Evolutionary conservation across 2,797 vertebrate genomes (phyloP), one percentile per base, ranked within the genome.

Genomic region (Enteromius viviparus): DNA sequence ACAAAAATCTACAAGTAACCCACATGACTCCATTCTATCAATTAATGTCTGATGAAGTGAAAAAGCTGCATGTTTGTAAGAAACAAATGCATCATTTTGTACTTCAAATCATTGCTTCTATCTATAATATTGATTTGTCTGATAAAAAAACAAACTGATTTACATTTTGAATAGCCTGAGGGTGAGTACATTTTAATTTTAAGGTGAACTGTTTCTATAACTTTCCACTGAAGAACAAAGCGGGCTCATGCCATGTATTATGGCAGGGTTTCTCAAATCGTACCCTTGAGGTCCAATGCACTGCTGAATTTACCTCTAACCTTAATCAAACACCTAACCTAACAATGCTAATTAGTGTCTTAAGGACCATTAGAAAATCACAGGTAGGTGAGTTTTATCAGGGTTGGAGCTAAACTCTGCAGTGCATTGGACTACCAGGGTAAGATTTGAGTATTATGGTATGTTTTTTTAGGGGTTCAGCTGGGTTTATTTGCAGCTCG

Each of bases 401-500:
- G 37, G 37, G 37, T 40, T 40, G 8, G 7, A 40, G 8, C 37
- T 40, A 40, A 9, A 8, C 37, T 40, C 37, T 40, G 37, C 8
- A 40, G 37, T 8, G 37, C 37, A 40, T 40, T 40, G 37, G 37
- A 40, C 37, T 40, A 9, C 37, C 37, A 40, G 37, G 37, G 37
- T 40, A 40, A 40, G 37, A 8, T 40, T 40, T 40, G 6, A 40
- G 37, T 58, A 17, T 55, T 10, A 23, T 32, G 58, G 58, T 62
- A 62, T 26, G 72, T 15, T 14, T 64, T 29, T 47, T 34, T 17
- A 32, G 14, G 6, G 60, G 58, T 60, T 42, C 42, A 58, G 53
- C 45, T n/a, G 12, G 17, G 42, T 71, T 78, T 62, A 64, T 79
- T 23, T 84, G 68, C 69, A 58, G 45, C 55, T 65, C 12, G 42